phyloP scores from a whole-genome alignment of 2,113 vertebrate genomes.

The Tragelaphus buxtoni region DNA sequence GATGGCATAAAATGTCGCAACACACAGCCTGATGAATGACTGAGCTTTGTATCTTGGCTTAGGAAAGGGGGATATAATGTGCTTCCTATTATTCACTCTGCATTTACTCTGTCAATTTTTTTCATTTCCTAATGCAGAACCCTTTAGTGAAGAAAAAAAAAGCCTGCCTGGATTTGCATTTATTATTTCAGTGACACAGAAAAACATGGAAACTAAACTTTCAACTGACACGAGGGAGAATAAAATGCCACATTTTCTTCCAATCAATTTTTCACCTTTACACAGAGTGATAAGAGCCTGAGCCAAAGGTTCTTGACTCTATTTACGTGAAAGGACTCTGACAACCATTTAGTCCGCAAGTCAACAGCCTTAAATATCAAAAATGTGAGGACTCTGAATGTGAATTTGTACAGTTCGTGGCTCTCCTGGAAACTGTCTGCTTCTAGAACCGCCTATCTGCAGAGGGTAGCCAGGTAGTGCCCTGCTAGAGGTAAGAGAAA shows the following conservation, averaged over 20 bases:
- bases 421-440: background rate
- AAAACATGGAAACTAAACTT: conserved; percentile 24
- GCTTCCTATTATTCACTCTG: background rate
- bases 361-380: background rate
- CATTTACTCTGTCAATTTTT: conserved; percentile 1
- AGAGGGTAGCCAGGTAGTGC: background rate
- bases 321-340: background rate
- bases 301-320: conserved; percentile 36
- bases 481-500: background rate
- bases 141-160: background rate
- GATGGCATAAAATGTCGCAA: background rate
- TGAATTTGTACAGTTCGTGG: background rate
- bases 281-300: conserved; percentile 21
- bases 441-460: background rate
- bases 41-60: background rate
- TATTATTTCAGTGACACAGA: background rate
- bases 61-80: background rate
- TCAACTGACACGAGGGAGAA: background rate
- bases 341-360: background rate
- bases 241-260: conserved; percentile 13
- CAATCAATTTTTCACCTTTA: conserved; percentile 49
- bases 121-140: conserved; percentile 19
- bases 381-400: background rate
- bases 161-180: background rate
- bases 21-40: background rate